phyloP scores from a whole-genome alignment of 2,797 vertebrate species.

The Cryptoprocta ferox region DNA sequence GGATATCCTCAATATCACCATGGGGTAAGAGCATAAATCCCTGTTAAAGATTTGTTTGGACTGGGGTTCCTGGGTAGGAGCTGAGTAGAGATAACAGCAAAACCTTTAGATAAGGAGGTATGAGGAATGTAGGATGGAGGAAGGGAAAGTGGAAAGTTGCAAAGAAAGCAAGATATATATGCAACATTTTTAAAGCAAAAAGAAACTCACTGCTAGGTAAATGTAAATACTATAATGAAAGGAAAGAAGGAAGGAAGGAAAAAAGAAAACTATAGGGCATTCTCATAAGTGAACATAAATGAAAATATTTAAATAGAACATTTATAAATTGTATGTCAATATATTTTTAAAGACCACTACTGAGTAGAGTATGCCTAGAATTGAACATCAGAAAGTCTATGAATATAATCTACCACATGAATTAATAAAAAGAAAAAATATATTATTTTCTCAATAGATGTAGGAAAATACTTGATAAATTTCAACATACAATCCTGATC shows the following conservation, averaged over 20 bases:
- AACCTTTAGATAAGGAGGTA: not conserved
- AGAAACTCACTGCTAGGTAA: not conserved
- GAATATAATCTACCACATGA: not conserved
- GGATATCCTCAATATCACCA: not conserved
- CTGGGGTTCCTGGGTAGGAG: not conserved
- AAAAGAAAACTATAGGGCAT: not conserved
- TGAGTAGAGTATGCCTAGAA: not conserved
- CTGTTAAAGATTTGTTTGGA: not conserved
- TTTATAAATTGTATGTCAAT: not conserved
- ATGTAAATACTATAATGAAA: not conserved
- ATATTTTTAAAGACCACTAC: not conserved
- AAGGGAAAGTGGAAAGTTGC: not conserved
- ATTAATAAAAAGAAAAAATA: not conserved
- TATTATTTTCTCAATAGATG: not conserved
- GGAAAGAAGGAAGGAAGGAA: not conserved
- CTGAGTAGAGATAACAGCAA: not conserved
- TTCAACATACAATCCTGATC: not conserved
- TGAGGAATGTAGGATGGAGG: not conserved
- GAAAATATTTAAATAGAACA: conserved; percentile 7
- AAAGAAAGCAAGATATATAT: not conserved
- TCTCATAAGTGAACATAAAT: not conserved
- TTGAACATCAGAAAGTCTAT: not conserved
- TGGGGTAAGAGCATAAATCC: not conserved
- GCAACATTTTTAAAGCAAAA: not conserved
- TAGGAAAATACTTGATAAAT: conserved; percentile 15